Percentiles rank a stretch among this genome's conserved stretches.
phyloP scores from a whole-genome alignment of 1,140 invertebrate species.

The Wiebesia pumilae region DNA sequence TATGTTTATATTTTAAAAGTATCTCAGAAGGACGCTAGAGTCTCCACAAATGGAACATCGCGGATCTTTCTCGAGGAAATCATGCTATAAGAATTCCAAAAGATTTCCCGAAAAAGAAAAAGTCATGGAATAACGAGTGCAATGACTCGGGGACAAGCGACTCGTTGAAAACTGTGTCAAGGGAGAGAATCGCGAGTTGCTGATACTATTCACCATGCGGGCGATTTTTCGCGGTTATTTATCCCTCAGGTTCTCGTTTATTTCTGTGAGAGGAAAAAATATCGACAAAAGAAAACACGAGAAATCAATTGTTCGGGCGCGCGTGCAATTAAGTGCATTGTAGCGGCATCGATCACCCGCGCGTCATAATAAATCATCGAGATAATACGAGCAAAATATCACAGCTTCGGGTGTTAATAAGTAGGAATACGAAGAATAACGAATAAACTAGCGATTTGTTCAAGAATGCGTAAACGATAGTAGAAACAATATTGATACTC shows the following conservation, averaged over 20 bases:
- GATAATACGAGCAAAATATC: background rate
- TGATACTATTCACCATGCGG: background rate
- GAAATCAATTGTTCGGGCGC: background rate
- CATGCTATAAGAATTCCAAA: too few species aligned
- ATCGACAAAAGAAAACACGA: background rate
- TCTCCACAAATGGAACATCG: background rate
- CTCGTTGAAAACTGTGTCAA: constrained; percentile 23
- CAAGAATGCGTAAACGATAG: background rate
- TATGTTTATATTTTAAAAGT: too few species aligned
- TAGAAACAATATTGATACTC: background rate
- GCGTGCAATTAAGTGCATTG: background rate
- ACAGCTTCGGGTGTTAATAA: background rate
- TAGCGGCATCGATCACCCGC: background rate
- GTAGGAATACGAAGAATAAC: background rate
- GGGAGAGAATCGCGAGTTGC: background rate
- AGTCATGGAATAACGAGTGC: constrained; percentile 13
- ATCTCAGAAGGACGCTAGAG: too few species aligned
- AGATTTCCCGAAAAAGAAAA: constrained; percentile 14
- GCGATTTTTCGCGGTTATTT: background rate
- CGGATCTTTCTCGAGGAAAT: background rate
- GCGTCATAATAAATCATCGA: background rate
- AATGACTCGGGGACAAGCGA: constrained; percentile 19
- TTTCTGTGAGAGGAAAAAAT: background rate
- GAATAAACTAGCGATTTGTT: background rate
- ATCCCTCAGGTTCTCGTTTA: background rate